Base-by-base conservation (phyloP, 1,140 invertebrate species). In the Caerostris extrusa region DNA sequence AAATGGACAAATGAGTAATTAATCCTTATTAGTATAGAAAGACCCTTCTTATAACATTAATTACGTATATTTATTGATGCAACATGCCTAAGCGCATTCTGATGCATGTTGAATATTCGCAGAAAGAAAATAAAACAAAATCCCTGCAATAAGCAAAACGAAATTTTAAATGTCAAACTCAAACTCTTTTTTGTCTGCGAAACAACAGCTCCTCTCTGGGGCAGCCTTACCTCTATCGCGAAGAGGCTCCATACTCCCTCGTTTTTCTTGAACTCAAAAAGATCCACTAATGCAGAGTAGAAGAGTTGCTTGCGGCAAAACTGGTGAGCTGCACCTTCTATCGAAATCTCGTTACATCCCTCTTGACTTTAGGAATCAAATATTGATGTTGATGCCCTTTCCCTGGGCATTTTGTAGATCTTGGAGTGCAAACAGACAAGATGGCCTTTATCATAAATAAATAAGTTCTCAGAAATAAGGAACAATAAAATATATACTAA, bases 321-420 rank as follows among this genome's bases (percentile, higher is more conserved):
- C 50, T 87, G 60, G 85, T 64, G 85, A 87, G 60, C 57, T 87
- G 57, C 85, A 90, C 64, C 87, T 55, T 90, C 53, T 56, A 69
- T 57, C 34, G 53, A 71, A 90, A 90, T 90, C 61, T 90, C 61
- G 87, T 90, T 90, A 61, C 60, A 87, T 60, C 56, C 85, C 85
- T 64, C 87, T 90, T 71, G 87, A 64, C 61, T 90, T 90, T 60
- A 67, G 64, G 67, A 90, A 90, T 90, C 87, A 90, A 90, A 90
- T 90, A 90, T 90, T 90, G 87, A 90, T 90, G 87, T 90, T 69
- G 50, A 90, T 61, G 60, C 71, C 67, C 53, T 90, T 90, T 90
- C 87, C 87, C 87, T 56, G 87, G 67, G 87, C 64, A 90, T 90
- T 90, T 90, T 90, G 87, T 34, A 90, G 87, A 69, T 90, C 87